Base-by-base conservation (phyloP, 2,113 vertebrate genomes). In the Stigmatopora nigra region DNA sequence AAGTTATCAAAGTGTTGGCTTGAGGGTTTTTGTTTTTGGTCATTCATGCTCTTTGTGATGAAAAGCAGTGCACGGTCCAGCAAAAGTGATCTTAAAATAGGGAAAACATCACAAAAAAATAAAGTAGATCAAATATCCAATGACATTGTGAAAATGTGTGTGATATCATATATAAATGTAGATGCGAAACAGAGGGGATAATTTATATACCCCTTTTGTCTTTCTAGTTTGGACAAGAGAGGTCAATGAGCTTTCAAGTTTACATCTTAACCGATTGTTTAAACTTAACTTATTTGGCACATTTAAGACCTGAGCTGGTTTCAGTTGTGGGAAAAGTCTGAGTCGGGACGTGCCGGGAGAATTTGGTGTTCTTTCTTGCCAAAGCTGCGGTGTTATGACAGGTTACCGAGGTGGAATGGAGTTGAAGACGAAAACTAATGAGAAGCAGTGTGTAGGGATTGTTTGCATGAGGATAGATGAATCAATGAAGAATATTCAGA, bases 281-380 rank as follows among this genome's bases (percentile, higher is more conserved):
- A 45, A 60, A 64, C 72, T 56, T 64, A 61, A 56, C 63, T 78
- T 36, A 67, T 77, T 48, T 72, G 78, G 61, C 13, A 70, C 77
- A 78, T 83, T 85, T 79, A 82, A 86, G 84, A 84, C 75, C 74
- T 84, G 70, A 86, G 84, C 72, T 20, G 36, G 74, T 78, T 79
- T 77, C 77, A 67, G 49, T 71, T 62, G 81, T 68, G 72, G 70
- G 84, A 72, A 74, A 78, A 86, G 78, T 82, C 81, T 82, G 67
- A 78, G 77, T 75, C 65, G 51, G 75, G 79, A 83, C 86, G 81
- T 78, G 80, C 57, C 71, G 61, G 67, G 64, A 79, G 77, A 82
- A 88, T 88, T 86, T 82, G 63, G 77, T 82, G 78, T 72, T 78
- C 67, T 82, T 75, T 78, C 53, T 76, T 76, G 72, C 81, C 82